These are phyloP conservation scores for Andrena haemorrhoa DNA, from an alignment of 2,888 invertebrate species.

Conservation along the genomic window DNA sequence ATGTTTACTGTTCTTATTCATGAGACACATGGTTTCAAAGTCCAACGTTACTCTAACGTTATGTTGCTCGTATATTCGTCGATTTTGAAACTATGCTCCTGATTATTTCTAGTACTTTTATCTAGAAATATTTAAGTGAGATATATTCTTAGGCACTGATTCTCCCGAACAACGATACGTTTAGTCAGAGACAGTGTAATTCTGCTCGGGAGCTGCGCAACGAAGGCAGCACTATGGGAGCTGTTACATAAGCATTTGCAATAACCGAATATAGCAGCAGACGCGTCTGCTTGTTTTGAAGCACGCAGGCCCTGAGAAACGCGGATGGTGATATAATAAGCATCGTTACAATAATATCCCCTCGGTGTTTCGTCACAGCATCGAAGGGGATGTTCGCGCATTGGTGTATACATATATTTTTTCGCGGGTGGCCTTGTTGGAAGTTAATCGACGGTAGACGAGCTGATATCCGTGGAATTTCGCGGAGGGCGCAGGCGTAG, in stretches of 20 bases:
- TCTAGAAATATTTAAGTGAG: too few species aligned
- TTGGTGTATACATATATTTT: not conserved
- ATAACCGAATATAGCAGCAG: slow-evolving; percentile 29
- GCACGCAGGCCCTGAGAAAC: not conserved
- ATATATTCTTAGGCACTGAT: too few species aligned
- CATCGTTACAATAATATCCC: slow-evolving; percentile 22
- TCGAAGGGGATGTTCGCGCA: not conserved
- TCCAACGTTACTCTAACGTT: too few species aligned
- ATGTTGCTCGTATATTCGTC: too few species aligned
- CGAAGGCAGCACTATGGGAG: not conserved
- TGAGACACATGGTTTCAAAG: too few species aligned
- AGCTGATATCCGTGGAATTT: slow-evolving; percentile 54
- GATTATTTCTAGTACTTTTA: too few species aligned
- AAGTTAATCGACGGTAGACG: slow-evolving; percentile 48
- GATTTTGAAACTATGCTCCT: too few species aligned
- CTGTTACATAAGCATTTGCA: slow-evolving; percentile 24
- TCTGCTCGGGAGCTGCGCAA: too few species aligned
- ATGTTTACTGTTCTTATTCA: too few species aligned
- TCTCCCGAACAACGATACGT: too few species aligned
- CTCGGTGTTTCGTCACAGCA: not conserved
- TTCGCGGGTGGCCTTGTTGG: slow-evolving; percentile 35
- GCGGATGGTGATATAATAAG: slow-evolving; percentile 22
- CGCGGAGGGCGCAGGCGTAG: slow-evolving; percentile 57
- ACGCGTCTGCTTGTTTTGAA: slow-evolving; percentile 28
- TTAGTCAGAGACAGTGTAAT: too few species aligned